phyloP scores from a whole-genome alignment of 2,797 vertebrate species.

The Pangasius larnaudii region DNA sequence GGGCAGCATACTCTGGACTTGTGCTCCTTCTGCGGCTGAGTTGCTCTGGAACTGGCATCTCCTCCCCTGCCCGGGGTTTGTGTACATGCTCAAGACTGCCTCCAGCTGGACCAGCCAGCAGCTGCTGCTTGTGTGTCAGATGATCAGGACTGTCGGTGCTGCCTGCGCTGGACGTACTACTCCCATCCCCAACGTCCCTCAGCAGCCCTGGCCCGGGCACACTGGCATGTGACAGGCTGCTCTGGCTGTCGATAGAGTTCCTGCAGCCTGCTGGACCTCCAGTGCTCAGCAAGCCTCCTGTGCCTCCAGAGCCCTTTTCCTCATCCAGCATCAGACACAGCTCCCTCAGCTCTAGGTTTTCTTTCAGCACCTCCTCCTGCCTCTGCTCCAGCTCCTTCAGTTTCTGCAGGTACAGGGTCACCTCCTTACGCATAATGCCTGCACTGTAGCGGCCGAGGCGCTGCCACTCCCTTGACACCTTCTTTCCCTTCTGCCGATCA shows the following conservation, averaged over 20 bases:
- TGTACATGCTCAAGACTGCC: slow-evolving; percentile 79
- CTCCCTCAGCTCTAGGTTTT: slow-evolving; percentile 93
- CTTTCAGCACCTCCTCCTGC: slow-evolving; percentile 89
- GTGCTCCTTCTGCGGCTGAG: slow-evolving; percentile 83
- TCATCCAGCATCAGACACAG: slow-evolving; percentile 92
- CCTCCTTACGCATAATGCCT: slow-evolving; percentile 92
- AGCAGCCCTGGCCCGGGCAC: slow-evolving; percentile 72
- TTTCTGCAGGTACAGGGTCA: slow-evolving; percentile 91
- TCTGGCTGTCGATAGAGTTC: slow-evolving; percentile 90
- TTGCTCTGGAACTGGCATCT: slow-evolving; percentile 58
- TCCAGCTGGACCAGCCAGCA: slow-evolving; percentile 57
- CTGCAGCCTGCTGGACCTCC: slow-evolving; percentile 77
- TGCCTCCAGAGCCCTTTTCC: slow-evolving; percentile 77
- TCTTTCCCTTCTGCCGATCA: slow-evolving; percentile 94
- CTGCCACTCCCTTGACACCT: slow-evolving; percentile 94
- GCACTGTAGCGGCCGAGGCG: slow-evolving; percentile 90
- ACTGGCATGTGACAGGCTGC: slow-evolving; percentile 83
- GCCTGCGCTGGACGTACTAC: slow-evolving; percentile 91
- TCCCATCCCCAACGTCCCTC: slow-evolving; percentile 91
- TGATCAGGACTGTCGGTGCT: slow-evolving; percentile 92
- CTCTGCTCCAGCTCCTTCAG: slow-evolving; percentile 90
- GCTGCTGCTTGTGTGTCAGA: slow-evolving; percentile 71
- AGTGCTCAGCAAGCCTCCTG: slow-evolving; percentile 37
- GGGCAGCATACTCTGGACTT: slow-evolving; percentile 86
- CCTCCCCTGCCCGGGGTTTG: slow-evolving; percentile 55